Percentiles rank a stretch among this genome's conserved stretches.
Conservation (phyloP, 2,113 vertebrate species). For the Isurus oxyrinchus region DNA sequence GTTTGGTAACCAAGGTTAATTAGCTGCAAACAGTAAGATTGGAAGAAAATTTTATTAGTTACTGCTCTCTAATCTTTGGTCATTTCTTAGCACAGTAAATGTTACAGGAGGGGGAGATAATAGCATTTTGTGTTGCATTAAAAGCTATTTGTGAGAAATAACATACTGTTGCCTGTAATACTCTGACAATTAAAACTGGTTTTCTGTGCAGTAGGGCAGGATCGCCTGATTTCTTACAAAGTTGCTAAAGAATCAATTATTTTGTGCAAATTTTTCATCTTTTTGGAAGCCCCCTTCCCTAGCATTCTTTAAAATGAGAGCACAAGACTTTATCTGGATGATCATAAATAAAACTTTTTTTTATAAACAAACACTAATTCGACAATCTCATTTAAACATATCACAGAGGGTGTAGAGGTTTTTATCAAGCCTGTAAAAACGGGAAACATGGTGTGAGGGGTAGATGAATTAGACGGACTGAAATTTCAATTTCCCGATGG, state of each 20-base stretch:
- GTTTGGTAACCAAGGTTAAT: neutral
- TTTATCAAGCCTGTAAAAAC: too few relatives aligned
- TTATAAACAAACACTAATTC: neutral
- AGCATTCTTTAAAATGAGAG: neutral
- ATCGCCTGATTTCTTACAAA: neutral
- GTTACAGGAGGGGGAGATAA: neutral
- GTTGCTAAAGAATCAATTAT: neutral
- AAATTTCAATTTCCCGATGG: too few relatives aligned
- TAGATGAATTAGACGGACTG: too few relatives aligned
- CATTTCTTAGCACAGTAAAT: neutral
- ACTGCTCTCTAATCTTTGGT: neutral
- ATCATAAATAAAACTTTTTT: neutral
- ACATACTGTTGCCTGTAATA: neutral
- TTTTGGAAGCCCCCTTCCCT: neutral
- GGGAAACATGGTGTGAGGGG: too few relatives aligned
- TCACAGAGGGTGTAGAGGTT: neutral
- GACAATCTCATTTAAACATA: neutral
- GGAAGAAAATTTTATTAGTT: neutral
- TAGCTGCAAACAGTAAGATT: neutral
- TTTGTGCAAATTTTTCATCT: neutral
- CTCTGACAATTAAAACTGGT: neutral
- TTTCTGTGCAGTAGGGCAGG: neutral
- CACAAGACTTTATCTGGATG: neutral
- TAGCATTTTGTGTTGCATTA: neutral
- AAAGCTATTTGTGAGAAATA: neutral